Evolutionary conservation across 64 coral and sea anemone genomes (phyloP).

Genomic region (Pocillopora damicornis): DNA sequence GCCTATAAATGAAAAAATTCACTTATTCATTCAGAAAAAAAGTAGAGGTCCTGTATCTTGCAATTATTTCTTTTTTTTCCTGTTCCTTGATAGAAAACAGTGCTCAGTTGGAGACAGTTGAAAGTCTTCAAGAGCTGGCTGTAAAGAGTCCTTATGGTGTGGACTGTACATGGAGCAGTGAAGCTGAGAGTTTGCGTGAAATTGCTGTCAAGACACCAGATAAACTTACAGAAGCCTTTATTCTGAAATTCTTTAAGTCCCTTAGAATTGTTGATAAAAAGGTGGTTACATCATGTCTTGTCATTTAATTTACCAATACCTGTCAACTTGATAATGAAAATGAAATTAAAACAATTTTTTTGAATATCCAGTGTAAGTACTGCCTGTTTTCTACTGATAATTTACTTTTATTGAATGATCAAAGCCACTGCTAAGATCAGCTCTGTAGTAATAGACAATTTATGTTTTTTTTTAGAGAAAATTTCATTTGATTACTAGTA

Average conservation of each 20-base stretch:
- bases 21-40: too few species aligned
- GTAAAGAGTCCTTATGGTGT: constrained; percentile 77
- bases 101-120: constrained; percentile 76
- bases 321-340: too few species aligned
- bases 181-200: constrained; percentile 82
- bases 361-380: too few species aligned
- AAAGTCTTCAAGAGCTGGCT: constrained; percentile 74
- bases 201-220: constrained; percentile 90
- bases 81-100: constrained; percentile 6
- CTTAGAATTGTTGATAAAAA: constrained; percentile 98
- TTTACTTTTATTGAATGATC: too few species aligned
- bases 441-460: too few species aligned
- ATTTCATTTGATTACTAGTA: too few species aligned
- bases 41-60: too few species aligned
- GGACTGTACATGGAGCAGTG: constrained; percentile 91
- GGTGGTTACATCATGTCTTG: constrained; percentile 19
- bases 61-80: neutral
- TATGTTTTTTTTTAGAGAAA: too few species aligned
- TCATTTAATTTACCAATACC: neutral
- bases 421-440: too few species aligned
- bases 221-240: constrained; percentile 66
- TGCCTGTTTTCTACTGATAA: too few species aligned
- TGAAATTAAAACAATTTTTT: too few species aligned
- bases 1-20: too few species aligned
- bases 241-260: constrained; percentile 87